Evolutionary conservation across 2,888 invertebrate species (phyloP), one percentile per base, ranked within the genome.

Genomic region (Phyto melanocephala): DNA sequence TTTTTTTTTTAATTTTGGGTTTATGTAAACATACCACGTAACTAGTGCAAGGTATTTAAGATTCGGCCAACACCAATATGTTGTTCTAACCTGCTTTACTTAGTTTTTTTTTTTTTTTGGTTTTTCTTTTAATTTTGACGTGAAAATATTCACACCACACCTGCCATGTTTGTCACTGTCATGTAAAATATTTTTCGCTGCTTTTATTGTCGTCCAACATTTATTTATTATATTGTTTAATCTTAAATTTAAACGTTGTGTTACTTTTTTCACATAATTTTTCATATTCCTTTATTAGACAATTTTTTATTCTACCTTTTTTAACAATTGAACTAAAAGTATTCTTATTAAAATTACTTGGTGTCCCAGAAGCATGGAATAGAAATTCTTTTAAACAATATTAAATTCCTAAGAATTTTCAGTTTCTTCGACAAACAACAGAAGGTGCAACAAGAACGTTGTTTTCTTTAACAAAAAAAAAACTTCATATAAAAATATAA

Each of bases 261-360:
- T 28, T 28, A 6, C 28, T 28, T 6, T 28, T 28, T 6, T 28
- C 6, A 17, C 11, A 15, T 15, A 1, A 11, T 11, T n/a, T 17
- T 45, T 45, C 11, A 20, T 20, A 10, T 24, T n/a, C n/a, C n/a
- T n/a, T n/a, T n/a, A n/a, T n/a, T n/a, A n/a, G 15, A 11, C 4
- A 22, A 10, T 28, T 10, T 45, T 40, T 24, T 24, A 10, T 60
- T 2, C 15, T 35, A 28, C 28, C 3, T 15, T 24, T 42, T 35
- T 42, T 10, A 22, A 15, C 42, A 15, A 62, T 28, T 28, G 6
- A 28, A 28, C n/a, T n/a, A 28, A 28, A 42, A 52, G 45, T 22
- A 63, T 33, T 47, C 33, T 63, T 17, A 63, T 63, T 63, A 20
- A 47, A 63, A 33, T 45, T 47, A 10, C 28, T 47, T n/a, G 47